Conservation (phyloP, 2,888 invertebrate species). For the Neocrepidodera transversa region DNA sequence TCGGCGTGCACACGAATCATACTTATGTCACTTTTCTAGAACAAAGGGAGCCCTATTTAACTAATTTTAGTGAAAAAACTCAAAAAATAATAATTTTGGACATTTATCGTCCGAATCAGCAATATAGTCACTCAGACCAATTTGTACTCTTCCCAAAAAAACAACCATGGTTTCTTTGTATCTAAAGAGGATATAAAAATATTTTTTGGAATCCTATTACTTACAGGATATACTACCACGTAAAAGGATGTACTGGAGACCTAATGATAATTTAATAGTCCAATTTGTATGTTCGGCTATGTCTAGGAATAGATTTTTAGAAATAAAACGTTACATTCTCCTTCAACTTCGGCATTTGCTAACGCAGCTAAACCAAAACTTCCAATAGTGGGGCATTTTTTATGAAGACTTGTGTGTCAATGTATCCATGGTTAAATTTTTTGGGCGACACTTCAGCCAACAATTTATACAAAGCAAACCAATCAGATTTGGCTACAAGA, state of each 20-base stretch:
- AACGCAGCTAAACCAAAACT: not conserved
- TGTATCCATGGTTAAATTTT: not conserved
- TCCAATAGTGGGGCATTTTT: not conserved
- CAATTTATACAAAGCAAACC: not conserved
- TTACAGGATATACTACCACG: not conserved
- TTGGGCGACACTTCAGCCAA: not conserved
- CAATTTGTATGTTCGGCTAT: not conserved
- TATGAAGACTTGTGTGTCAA: not conserved
- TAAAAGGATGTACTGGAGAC: conserved; percentile 6
- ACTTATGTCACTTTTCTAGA: no score
- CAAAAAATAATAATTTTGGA: no score
- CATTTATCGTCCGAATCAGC: no score
- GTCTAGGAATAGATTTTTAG: no score
- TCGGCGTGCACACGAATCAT: no score
- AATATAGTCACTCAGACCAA: not conserved
- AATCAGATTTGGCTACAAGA: not conserved
- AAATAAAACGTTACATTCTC: not conserved
- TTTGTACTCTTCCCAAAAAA: not conserved
- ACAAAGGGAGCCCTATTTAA: no score
- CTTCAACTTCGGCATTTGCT: not conserved
- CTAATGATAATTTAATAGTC: not conserved
- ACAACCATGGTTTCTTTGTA: not conserved
- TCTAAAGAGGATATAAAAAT: not conserved
- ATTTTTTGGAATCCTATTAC: not conserved
- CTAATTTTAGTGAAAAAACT: no score